phyloP scores from a whole-genome alignment of 2,113 vertebrate species.

The Paramormyrops kingsleyae region DNA sequence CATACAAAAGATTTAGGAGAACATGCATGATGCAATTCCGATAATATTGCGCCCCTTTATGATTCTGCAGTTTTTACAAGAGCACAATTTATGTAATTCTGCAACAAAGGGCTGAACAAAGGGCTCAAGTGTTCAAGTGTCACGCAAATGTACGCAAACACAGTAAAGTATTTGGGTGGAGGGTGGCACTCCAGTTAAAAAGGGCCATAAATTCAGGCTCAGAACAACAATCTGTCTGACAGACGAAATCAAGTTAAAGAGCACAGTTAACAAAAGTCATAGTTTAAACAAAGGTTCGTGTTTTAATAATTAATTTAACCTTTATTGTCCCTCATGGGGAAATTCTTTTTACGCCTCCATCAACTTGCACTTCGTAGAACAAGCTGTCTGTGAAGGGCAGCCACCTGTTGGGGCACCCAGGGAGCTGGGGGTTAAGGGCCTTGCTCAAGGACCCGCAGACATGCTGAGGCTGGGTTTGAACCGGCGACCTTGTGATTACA shows the following conservation, averaged over 20 bases:
- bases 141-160: not conserved
- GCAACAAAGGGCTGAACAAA: not conserved
- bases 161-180: not conserved
- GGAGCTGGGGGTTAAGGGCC: no score
- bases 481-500: no score
- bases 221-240: not conserved
- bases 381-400: no score
- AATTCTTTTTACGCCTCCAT: no score
- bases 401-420: no score
- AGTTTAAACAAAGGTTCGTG: slow-evolving; percentile 61
- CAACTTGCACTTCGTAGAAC: no score
- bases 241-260: not conserved
- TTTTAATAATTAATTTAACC: no score
- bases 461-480: no score
- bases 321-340: no score
- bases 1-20: not conserved
- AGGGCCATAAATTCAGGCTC: not conserved
- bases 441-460: no score
- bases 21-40: not conserved
- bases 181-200: not conserved
- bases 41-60: not conserved
- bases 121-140: not conserved
- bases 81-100: not conserved
- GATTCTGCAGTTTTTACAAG: not conserved
- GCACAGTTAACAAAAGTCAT: not conserved